These are phyloP conservation scores for Cyclopterus lumpus DNA, from an alignment of 2,797 vertebrate species.

Conservation along the genomic window DNA sequence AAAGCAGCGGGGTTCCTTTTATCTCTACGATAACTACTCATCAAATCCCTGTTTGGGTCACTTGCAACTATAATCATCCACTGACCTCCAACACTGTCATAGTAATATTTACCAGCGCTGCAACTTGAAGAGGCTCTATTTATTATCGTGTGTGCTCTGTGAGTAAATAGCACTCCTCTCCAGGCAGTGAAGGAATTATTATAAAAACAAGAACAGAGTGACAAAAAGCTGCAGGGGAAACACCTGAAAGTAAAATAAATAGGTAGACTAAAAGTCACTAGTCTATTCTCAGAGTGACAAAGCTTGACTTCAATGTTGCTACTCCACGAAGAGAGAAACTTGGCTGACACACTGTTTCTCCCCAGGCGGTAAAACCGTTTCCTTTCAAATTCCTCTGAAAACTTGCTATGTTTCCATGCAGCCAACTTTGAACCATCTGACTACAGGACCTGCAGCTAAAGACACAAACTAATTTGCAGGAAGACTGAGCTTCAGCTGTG, in stretches of 20 bases:
- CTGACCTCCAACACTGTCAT: slow-evolving; percentile 36
- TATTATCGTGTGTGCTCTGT: slow-evolving; percentile 10
- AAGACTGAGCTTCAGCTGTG: slow-evolving; percentile 60
- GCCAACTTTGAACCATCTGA: slow-evolving; percentile 54
- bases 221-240: slow-evolving; percentile 52
- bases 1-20: slow-evolving; percentile 52
- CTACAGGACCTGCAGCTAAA: slow-evolving; percentile 63
- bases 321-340: slow-evolving; percentile 39
- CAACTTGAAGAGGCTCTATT: slow-evolving; percentile 19
- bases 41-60: slow-evolving; percentile 37
- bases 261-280: slow-evolving; percentile 18
- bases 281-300: slow-evolving; percentile 44
- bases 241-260: slow-evolving; percentile 39
- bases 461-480: slow-evolving; percentile 64
- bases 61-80: slow-evolving; percentile 26
- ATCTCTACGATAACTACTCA: slow-evolving; percentile 37
- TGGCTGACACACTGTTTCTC: slow-evolving; percentile 49
- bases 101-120: slow-evolving; percentile 24
- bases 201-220: slow-evolving; percentile 22
- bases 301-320: slow-evolving; percentile 9
- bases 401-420: slow-evolving; percentile 35
- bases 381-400: slow-evolving; percentile 29
- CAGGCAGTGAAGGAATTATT: neutral
- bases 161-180: slow-evolving; percentile 16
- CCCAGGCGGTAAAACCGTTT: slow-evolving; percentile 45